Evolutionary conservation across 2,797 vertebrate species (phyloP), one percentile per base, ranked within the genome.

Genomic region (Acridotheres tristis): DNA sequence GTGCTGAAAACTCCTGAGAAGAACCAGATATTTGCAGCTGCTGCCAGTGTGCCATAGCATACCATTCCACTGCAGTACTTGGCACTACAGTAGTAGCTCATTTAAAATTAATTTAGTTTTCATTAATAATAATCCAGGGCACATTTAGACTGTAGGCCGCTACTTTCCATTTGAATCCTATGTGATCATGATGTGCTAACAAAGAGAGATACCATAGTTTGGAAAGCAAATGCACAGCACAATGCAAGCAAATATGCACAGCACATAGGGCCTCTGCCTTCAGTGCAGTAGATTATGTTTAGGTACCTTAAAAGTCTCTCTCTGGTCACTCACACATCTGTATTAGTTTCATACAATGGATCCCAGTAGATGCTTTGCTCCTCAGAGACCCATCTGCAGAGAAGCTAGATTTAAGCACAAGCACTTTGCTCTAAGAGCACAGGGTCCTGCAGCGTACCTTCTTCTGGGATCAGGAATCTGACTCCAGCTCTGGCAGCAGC

Each of bases 1-100:
- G 85, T 66, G 71, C 59, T 95, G 95, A 94, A 95, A 95, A 94
- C 88, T 82, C 65, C 89, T 94, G 96, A 96, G 93, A 96, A 95
- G 82, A 96, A 93, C 29, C 95, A 97, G 96, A 87, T 89, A 93
- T 62, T 93, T 78, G 58, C 57, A 93, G 84, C 78, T 83, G 71
- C 80, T 91, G 88, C 63, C 88, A 94, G 91, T 23, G 50, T 93
- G 83, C 89, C 89, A 91, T 3, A 76, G 65, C 93, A 93, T 69
- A 81, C 58, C 69, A 83, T 74, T 85, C 51, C 22, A 51, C 74
- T 76, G 63, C 48, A 94, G 66, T 43, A 77, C 36, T 79, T 87
- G 83, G 89, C 83, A 57, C 25, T 85, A 38, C 34, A 68, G 40
- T 22, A 82, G 47, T 67, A 86, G 58, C 59, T 86, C 16, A 11